phyloP scores from a whole-genome alignment of 2,797 vertebrate species.

The Garrulus glandarius region DNA sequence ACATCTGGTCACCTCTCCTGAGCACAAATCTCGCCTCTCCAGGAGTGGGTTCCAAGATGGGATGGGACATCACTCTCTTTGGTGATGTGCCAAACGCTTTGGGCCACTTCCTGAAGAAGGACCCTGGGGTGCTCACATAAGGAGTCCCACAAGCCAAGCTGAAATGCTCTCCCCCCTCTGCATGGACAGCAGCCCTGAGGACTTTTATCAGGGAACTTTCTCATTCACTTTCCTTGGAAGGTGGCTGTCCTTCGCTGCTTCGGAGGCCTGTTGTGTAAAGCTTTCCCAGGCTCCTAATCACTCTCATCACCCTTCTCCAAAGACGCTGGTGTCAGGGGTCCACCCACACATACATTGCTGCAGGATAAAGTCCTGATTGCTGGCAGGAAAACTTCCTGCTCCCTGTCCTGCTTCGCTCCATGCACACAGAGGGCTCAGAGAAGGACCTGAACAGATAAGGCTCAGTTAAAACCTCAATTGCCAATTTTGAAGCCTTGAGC shows the following conservation, averaged over 20 bases:
- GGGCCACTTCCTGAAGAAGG: not conserved
- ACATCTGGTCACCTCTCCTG: not conserved
- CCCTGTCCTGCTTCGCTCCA: not conserved
- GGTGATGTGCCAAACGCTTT: not conserved
- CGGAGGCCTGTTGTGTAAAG: not conserved
- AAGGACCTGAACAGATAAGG: not conserved
- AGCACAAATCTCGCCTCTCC: not conserved
- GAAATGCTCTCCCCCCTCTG: not conserved
- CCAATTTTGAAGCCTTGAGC: not conserved
- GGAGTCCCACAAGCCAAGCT: not conserved
- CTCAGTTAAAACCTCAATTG: not conserved
- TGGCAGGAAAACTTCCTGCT: not conserved
- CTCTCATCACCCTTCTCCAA: not conserved
- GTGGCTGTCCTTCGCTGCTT: not conserved
- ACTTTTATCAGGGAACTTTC: not conserved
- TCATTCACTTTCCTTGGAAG: not conserved
- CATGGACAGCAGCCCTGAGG: fast-evolving
- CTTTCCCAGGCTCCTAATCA: conserved; percentile 59
- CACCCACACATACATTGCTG: conserved; percentile 43
- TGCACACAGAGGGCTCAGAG: not conserved
- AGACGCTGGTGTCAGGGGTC: conserved; percentile 43
- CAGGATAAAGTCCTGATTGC: not conserved
- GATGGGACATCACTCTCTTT: not conserved
- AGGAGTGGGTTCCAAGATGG: not conserved
- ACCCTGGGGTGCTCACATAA: not conserved